Evolutionary conservation across 2,888 invertebrate genomes (phyloP).

Genomic region (Formica aserva): DNA sequence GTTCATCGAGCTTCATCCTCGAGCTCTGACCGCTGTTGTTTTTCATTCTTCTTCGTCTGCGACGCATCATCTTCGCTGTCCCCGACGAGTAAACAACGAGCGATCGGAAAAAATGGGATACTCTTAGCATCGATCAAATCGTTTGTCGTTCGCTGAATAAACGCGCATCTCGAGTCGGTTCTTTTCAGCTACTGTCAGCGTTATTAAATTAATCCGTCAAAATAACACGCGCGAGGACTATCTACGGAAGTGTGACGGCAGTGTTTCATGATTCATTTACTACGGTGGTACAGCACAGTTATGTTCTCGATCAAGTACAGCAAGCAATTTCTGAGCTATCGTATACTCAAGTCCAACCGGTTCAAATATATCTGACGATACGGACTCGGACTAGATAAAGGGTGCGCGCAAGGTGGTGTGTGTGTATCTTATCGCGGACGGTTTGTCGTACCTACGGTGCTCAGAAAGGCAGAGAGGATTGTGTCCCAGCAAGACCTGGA

Average conservation of each 20-base stretch:
- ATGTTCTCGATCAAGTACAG: conserved; percentile 86
- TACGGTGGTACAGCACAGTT: conserved; percentile 79
- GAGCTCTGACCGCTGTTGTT: not conserved
- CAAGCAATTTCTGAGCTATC: conserved; percentile 85
- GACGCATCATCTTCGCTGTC: conserved; percentile 2
- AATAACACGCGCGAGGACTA: conserved; percentile 9
- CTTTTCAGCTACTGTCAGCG: not conserved
- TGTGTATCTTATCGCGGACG: conserved; percentile 64
- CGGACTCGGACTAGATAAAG: conserved; percentile 84
- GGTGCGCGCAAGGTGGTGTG: conserved; percentile 70
- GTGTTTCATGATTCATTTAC: conserved; percentile 67
- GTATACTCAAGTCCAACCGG: conserved; percentile 85
- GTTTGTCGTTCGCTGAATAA: not conserved
- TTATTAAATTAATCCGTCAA: conserved; percentile 4
- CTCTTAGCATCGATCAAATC: conserved; percentile 65
- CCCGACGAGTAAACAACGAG: not conserved
- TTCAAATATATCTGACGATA: conserved; percentile 86
- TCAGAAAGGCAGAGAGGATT: conserved; percentile 57
- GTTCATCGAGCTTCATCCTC: conserved; percentile 14
- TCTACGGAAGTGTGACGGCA: conserved; percentile 35
- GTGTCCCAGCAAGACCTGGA: conserved; percentile 82
- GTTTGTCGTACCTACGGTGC: conserved; percentile 69
- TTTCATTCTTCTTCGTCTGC: conserved; percentile 1
- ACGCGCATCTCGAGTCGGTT: not conserved
- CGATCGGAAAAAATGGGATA: conserved; percentile 31